A percentile compares a stretch with the other conserved stretches of the same genome.
Evolutionary conservation across 2,113 vertebrate species (phyloP).

Genomic region (Damaliscus lunatus): DNA sequence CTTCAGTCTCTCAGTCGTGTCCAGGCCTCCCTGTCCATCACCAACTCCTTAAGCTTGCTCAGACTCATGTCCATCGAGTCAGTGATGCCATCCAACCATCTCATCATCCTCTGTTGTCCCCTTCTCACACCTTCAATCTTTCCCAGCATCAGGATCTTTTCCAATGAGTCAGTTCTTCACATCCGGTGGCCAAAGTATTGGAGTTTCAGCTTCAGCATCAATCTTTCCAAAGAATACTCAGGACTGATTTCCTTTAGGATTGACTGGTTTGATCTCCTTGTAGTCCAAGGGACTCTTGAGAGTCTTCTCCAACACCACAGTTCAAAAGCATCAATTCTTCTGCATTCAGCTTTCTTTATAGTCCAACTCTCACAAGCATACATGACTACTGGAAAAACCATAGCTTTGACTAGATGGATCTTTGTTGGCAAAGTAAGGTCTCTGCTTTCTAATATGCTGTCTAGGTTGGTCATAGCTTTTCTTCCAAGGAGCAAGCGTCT

Average conservation of each 20-base stretch:
- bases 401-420: background rate
- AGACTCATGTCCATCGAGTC: background rate
- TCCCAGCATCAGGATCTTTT: background rate
- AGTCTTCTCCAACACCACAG: background rate
- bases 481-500: background rate
- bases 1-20: background rate
- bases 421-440: background rate
- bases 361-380: background rate
- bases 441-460: background rate
- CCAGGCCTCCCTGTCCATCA: background rate
- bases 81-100: background rate
- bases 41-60: background rate
- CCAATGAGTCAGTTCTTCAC: background rate
- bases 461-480: background rate
- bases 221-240: background rate
- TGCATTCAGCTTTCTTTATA: background rate
- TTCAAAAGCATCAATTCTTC: background rate
- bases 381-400: background rate
- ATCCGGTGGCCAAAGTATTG: background rate
- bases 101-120: background rate
- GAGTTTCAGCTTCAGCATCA: background rate
- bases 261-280: background rate
- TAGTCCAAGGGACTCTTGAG: background rate
- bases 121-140: background rate
- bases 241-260: background rate